Evolutionary conservation across 2,888 invertebrate genomes (phyloP).

Genomic region (Drosophila pseudotalamancana): DNA sequence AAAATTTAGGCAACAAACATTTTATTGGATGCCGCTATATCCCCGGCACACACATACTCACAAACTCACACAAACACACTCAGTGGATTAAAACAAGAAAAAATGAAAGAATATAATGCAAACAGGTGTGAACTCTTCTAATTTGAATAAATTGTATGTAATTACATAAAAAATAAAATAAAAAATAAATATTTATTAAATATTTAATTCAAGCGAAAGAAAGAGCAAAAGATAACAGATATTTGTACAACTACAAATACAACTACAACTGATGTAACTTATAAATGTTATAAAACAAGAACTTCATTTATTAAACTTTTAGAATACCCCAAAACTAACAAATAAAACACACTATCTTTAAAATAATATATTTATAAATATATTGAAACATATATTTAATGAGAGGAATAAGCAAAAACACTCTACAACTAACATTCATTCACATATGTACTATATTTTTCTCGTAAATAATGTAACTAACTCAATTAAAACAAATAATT

Average conservation of each 20-base stretch:
- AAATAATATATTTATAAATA: slow-evolving; percentile 34
- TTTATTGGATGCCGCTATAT: slow-evolving; percentile 27
- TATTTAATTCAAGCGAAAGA: slow-evolving; percentile 46
- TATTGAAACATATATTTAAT: slow-evolving; percentile 33
- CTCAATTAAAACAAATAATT: slow-evolving; percentile 13
- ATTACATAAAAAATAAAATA: slow-evolving; percentile 48
- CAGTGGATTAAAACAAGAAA: slow-evolving; percentile 17
- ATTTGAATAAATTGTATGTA: slow-evolving; percentile 68
- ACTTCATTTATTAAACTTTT: slow-evolving; percentile 52
- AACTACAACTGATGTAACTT: slow-evolving; percentile 56
- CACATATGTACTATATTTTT: slow-evolving; percentile 72
- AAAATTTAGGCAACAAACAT: slow-evolving; percentile 7
- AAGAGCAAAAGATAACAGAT: slow-evolving; percentile 5
- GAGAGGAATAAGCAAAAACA: slow-evolving; percentile 19
- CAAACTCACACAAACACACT: slow-evolving; percentile 7
- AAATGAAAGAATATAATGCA: slow-evolving; percentile 22
- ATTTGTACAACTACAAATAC: too few species aligned
- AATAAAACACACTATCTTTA: slow-evolving; percentile 34
- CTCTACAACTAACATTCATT: not conserved
- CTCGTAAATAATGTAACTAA: slow-evolving; percentile 55
- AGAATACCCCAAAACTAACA: slow-evolving; percentile 31
- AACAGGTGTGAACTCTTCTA: slow-evolving; percentile 38
- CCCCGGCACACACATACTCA: slow-evolving; percentile 3
- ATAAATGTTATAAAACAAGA: slow-evolving; percentile 27
- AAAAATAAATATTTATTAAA: slow-evolving; percentile 53